Base-by-base conservation (phyloP, 2,888 invertebrate species). In the Drosophila multiciliata region DNA sequence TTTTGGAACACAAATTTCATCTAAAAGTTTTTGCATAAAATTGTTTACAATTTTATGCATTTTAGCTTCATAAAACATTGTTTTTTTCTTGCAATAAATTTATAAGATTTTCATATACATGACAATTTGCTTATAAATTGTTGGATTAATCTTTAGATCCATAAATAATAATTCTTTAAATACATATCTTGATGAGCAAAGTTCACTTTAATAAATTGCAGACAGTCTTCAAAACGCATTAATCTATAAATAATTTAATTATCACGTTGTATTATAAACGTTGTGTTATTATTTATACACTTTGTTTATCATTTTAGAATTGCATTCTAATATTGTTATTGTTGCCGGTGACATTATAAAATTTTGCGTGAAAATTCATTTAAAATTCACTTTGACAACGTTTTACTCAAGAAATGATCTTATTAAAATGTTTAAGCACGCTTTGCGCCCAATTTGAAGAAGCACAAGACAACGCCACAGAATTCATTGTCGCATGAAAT, bases 31-130 rank as follows among this genome's bases (percentile, higher is more conserved):
- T 61, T 64, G 38, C 42, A 69, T 5, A 40, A 71, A 75, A 65
- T 68, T 74, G 54, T 72, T 68, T 67, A 62, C 66, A 68, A 23
- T 80, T 87, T 85, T 69, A 65, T 71, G 65, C 50, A 71, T 78
- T 80, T 78, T 62, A 70, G 80, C 71, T 65, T 78, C 66, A 63
- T 71, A 67, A 80, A 78, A 78, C 65, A 75, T 75, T 48, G 65
- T 26, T 65, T 62, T 62, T 60, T 70, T 59, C 29, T 17, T 23
- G 35, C 29, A 49, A n/a, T 35, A 20, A 70, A 49, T 9, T 42
- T 33, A 15, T 5, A 20, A 26, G 20, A 29, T 50, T 42, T 32
- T 20, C 20, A 48, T 64, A 53, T 32, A 12, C 17, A 62, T 48
- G 20, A 3, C 29, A 29, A 29, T 6, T n/a, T 17, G 29, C 8